phyloP scores from a whole-genome alignment of 2,888 invertebrate species.

The Lydus trimaculatus region DNA sequence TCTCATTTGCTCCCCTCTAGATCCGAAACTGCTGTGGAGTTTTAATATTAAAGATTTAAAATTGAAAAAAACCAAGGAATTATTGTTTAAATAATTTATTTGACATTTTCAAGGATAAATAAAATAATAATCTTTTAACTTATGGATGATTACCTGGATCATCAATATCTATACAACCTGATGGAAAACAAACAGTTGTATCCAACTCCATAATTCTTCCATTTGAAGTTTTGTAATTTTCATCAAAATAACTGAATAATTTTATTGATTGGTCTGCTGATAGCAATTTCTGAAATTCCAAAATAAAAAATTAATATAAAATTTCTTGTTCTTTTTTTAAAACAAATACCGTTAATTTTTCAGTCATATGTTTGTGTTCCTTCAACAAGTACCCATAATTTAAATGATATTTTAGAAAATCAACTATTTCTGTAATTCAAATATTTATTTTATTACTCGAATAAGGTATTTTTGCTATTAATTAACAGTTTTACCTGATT shows the following conservation, averaged over 20 bases:
- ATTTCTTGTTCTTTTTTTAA: not conserved
- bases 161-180: slow-evolving; percentile 22
- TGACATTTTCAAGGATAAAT: not conserved
- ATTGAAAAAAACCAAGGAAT: too few species aligned
- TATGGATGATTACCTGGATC: slow-evolving; percentile 23
- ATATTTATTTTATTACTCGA: not conserved
- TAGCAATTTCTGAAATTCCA: slow-evolving; percentile 13
- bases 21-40: too few species aligned
- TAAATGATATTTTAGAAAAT: slow-evolving; percentile 17
- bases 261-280: slow-evolving; percentile 3
- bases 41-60: too few species aligned
- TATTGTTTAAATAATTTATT: not conserved
- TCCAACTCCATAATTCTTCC: not conserved
- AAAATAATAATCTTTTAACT: not conserved
- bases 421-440: slow-evolving; percentile 12
- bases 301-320: not conserved
- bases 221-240: slow-evolving; percentile 6
- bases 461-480: not conserved
- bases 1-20: too few species aligned
- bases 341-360: not conserved
- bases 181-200: slow-evolving; percentile 13
- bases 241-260: slow-evolving; percentile 16
- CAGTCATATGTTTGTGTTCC: not conserved
- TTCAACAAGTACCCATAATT: slow-evolving; percentile 11
- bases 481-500: not conserved